Conservation (phyloP, 2,113 vertebrate species). For the Hucho hucho region DNA sequence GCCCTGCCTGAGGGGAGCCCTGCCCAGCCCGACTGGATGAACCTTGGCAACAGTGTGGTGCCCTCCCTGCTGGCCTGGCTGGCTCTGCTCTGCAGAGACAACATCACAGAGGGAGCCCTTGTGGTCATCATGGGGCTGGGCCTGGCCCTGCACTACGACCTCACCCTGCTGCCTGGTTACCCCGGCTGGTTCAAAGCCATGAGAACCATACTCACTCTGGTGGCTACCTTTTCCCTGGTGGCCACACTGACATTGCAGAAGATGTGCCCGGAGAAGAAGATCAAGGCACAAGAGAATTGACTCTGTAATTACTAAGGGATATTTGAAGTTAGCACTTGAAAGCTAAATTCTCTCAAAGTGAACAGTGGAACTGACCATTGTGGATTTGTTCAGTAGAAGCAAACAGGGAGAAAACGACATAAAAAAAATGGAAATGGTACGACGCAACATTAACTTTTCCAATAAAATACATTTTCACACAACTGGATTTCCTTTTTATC, state of each 20-base stretch:
- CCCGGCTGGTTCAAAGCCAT: slow-evolving; percentile 89
- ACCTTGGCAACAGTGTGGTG: slow-evolving; percentile 79
- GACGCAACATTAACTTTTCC: not conserved
- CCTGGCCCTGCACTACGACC: slow-evolving; percentile 81
- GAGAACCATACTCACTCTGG: slow-evolving; percentile 72
- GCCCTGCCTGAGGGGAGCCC: slow-evolving; percentile 85
- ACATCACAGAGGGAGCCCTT: slow-evolving; percentile 52
- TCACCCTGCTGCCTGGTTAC: slow-evolving; percentile 84
- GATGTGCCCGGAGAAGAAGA: slow-evolving; percentile 67
- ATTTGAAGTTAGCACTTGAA: not conserved
- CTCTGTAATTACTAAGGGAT: not conserved
- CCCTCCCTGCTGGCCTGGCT: slow-evolving; percentile 82
- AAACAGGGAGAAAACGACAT: not conserved
- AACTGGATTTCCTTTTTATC: not conserved
- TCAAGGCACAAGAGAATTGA: slow-evolving; percentile 42
- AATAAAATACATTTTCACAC: not conserved
- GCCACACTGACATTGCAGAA: slow-evolving; percentile 64
- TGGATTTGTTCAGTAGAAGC: no score
- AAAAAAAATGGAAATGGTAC: not conserved
- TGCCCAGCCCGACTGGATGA: slow-evolving; percentile 86
- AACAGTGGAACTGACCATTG: no score
- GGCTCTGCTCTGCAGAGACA: slow-evolving; percentile 76
- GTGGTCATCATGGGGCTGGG: slow-evolving; percentile 79
- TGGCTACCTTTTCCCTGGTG: slow-evolving; percentile 76
- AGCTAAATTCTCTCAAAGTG: no score